Evolutionary conservation across 2,113 vertebrate genomes (phyloP).

Genomic region (Poeciliopsis prolifica): DNA sequence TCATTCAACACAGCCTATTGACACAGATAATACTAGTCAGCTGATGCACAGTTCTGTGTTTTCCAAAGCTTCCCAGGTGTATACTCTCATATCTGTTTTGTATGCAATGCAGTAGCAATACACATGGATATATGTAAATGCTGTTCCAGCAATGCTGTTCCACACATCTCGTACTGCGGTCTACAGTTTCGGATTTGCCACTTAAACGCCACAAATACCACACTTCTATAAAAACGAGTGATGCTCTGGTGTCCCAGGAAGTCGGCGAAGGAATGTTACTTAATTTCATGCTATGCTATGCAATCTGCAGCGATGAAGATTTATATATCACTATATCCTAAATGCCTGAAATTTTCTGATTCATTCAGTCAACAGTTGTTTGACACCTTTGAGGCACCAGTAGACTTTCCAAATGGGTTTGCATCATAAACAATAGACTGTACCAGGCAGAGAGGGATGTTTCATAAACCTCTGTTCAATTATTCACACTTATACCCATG

Average conservation of each 20-base stretch:
- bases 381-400: not conserved
- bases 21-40: constrained; percentile 32
- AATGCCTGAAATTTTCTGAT: not conserved
- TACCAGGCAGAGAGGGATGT: too few relatives aligned
- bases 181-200: not conserved
- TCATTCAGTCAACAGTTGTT: not conserved
- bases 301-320: not conserved
- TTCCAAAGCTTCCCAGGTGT: too few relatives aligned
- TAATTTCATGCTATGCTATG: too few relatives aligned
- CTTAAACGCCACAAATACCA: too few relatives aligned
- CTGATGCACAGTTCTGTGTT: constrained; percentile 36
- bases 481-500: too few relatives aligned
- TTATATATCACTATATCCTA: too few relatives aligned
- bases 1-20: not conserved
- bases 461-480: too few relatives aligned
- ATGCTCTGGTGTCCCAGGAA: not conserved
- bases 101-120: not conserved
- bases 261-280: too few relatives aligned
- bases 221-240: not conserved
- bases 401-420: not conserved
- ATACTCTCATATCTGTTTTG: not conserved
- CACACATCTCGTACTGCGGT: not conserved
- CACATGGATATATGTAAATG: not conserved
- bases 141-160: not conserved
- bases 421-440: too few relatives aligned